Conservation (phyloP, 2,113 vertebrate species). For the Gopherus evgoodei region DNA sequence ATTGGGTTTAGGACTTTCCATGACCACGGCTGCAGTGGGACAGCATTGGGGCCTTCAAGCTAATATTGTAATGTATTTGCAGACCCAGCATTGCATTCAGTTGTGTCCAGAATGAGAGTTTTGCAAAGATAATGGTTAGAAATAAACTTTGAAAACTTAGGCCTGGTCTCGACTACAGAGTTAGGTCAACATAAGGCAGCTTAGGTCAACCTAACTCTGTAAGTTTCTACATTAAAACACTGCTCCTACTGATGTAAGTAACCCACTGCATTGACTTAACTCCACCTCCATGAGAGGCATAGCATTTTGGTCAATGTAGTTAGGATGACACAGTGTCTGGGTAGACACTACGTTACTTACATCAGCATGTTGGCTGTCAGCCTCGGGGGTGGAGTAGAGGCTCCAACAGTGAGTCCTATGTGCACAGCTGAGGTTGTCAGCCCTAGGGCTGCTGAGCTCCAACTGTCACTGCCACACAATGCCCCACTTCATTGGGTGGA, state of each 20-base stretch:
- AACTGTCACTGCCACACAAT: neutral
- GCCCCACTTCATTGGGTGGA: neutral
- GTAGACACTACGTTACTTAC: too few species aligned
- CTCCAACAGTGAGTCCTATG: too few species aligned
- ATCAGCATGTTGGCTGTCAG: neutral
- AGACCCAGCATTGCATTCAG: neutral
- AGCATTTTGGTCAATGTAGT: too few species aligned
- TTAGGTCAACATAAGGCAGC: too few species aligned
- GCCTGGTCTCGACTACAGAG: neutral
- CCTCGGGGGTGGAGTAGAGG: too few species aligned
- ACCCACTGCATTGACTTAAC: too few species aligned
- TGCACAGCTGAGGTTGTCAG: neutral
- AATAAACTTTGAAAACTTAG: neutral
- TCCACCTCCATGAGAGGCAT: too few species aligned
- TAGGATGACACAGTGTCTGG: too few species aligned
- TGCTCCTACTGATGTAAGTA: too few species aligned
- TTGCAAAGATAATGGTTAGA: neutral
- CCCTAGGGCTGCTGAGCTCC: neutral
- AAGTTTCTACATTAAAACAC: too few species aligned
- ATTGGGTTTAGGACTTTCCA: neutral
- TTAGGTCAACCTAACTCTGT: too few species aligned
- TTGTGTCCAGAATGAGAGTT: fast-evolving
- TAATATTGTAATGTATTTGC: neutral
- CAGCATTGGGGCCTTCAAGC: neutral
- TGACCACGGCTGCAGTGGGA: neutral